Conservation (phyloP, 92 coral and sea anemone species). For the Muricea muricata region DNA sequence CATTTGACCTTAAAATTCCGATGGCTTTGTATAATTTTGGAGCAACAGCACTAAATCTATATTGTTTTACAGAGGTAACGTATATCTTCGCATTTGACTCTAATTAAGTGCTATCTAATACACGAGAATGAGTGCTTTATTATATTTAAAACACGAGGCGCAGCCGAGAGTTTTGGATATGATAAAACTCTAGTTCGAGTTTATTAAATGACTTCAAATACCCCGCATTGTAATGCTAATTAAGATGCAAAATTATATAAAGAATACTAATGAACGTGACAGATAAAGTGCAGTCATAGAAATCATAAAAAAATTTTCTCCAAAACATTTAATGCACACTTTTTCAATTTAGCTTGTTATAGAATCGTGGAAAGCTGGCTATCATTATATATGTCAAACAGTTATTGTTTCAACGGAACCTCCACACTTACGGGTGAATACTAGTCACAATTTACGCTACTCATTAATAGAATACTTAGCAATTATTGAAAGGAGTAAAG, state of each 20-base stretch:
- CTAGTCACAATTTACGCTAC: neutral
- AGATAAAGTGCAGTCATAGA: neutral
- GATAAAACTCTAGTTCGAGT: too few species aligned
- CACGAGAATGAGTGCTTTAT: too few species aligned
- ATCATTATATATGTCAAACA: conserved; percentile 79
- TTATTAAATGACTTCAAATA: too few species aligned
- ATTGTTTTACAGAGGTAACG: conserved; percentile 16
- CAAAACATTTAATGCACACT: neutral
- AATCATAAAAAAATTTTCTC: neutral
- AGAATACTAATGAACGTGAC: too few species aligned
- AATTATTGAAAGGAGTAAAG: too few species aligned
- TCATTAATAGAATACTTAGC: too few species aligned
- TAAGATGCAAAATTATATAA: too few species aligned
- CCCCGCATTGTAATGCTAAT: too few species aligned
- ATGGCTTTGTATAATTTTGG: conserved; percentile 24
- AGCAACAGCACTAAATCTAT: conserved; percentile 13
- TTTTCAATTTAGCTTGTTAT: conserved; percentile 57
- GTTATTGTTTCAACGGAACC: conserved; percentile 68
- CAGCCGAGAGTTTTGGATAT: neutral
- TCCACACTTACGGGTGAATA: conserved; percentile 77
- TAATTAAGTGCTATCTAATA: neutral
- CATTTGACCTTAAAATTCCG: neutral
- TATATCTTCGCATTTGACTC: too few species aligned
- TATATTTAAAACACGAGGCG: neutral
- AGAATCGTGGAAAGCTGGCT: conserved; percentile 77